Evolutionary conservation across 2,797 vertebrate genomes (phyloP).

Genomic region (Acropternis orthonyx): DNA sequence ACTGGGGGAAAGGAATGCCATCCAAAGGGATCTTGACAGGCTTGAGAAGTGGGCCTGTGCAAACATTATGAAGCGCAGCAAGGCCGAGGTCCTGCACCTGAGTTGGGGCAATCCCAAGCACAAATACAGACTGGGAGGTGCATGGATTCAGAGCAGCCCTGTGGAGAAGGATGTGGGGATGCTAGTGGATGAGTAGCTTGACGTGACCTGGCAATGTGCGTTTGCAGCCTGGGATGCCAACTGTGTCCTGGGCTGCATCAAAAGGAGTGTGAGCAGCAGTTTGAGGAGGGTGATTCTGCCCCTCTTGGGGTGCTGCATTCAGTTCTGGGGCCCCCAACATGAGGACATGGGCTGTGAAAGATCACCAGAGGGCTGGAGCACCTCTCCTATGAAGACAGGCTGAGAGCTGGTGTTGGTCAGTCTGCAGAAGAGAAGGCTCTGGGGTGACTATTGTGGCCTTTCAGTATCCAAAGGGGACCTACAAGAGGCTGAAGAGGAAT

Average conservation of each 20-base stretch:
- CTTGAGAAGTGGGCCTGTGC: not conserved
- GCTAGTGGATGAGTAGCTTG: not conserved
- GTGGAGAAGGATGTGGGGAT: not conserved
- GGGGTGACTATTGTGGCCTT: not conserved
- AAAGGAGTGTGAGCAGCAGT: not conserved
- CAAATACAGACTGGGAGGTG: not conserved
- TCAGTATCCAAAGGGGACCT: not conserved
- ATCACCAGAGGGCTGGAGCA: not conserved
- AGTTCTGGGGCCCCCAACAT: not conserved
- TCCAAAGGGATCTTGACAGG: not conserved
- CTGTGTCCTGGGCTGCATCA: not conserved
- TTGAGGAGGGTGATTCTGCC: not conserved
- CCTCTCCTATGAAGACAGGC: not conserved
- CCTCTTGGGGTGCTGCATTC: not conserved
- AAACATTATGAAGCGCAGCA: not conserved
- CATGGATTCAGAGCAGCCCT: not conserved
- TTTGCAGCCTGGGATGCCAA: not conserved
- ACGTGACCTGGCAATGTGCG: not conserved
- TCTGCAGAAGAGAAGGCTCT: not conserved
- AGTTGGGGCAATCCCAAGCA: not conserved
- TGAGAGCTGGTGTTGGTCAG: not conserved
- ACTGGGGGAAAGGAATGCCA: not conserved
- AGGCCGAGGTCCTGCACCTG: not conserved
- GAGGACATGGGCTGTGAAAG: not conserved
- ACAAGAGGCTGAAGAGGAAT: not conserved